Conservation (phyloP, 2,797 vertebrate genomes). For the Telmatherina bonti region DNA sequence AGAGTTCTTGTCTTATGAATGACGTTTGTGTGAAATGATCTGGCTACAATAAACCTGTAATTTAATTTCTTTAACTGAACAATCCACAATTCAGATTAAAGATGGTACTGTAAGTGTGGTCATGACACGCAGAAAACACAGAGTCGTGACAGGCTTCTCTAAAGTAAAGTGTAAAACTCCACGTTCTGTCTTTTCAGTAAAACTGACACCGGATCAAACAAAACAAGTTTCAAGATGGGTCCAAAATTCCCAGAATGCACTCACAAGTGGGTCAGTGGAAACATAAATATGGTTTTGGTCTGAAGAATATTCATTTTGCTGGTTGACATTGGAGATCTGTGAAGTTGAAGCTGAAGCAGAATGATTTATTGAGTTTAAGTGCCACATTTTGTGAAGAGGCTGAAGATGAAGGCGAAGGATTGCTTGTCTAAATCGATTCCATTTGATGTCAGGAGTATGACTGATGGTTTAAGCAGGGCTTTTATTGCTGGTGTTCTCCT, state of each 20-base stretch:
- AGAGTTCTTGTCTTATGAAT: not conserved
- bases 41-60: not conserved
- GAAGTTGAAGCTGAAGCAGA: conserved; percentile 37
- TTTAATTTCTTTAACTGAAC: conserved; percentile 10
- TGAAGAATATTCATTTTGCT: conserved; percentile 46
- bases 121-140: conserved; percentile 9
- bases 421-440: conserved; percentile 30
- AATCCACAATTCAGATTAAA: not conserved
- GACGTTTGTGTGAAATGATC: not conserved
- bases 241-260: conserved; percentile 11
- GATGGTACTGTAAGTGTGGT: not conserved
- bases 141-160: conserved; percentile 11
- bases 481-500: conserved; percentile 22
- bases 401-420: conserved; percentile 49
- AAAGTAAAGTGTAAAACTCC: not conserved
- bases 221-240: conserved; percentile 18
- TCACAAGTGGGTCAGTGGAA: not conserved
- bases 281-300: conserved; percentile 40
- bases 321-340: conserved; percentile 32
- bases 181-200: conserved; percentile 5
- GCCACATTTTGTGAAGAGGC: conserved; percentile 29
- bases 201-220: conserved; percentile 38
- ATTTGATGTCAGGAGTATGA: conserved; percentile 39
- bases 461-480: conserved; percentile 36
- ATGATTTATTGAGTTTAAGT: conserved; percentile 50